Evolutionary conservation across 2,888 invertebrate species (phyloP), one percentile per base, ranked within the genome.

Genomic region (Pseudococcus longispinus): DNA sequence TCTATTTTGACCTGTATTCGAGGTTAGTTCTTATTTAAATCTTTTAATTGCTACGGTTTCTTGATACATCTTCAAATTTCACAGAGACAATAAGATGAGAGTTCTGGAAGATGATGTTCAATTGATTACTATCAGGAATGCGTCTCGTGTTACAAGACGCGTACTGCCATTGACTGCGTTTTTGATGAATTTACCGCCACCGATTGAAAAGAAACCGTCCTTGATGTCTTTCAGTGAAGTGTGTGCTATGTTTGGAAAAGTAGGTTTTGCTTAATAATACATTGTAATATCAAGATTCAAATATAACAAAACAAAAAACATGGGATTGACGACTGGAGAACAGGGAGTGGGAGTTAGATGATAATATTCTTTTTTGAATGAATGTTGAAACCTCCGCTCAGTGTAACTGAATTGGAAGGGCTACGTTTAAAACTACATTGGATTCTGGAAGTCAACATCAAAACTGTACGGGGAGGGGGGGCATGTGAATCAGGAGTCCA

Each of bases 1-100:
- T 97, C 90, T 97, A 96, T 90, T 91, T 97, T 0, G 97, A 98
- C 91, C 95, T 95, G 0, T 97, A 95, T 90, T 93, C 80, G 93
- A 94, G 88, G 88, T 88, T 55, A 29, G 26, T 32, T 85, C 26
- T 42, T 42, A 74, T 74, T 3, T 15, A 46, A 55, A n/a, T n/a
- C 3, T n/a, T n/a, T 20, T n/a, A 37, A 32, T 37, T 18, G n/a
- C 4, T 55, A n/a, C n/a, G n/a, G n/a, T 32, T 32, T 37, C 42
- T 77, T n/a, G 42, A 60, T 8, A 11, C 23, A 8, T 4, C 4
- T 8, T 32, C 4, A 74, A 74, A 32, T 74, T 20, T 42, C 42
- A 8, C 26, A 86, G 86, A 32, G 80, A 86, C 5, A 80, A 37
- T 20, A 86, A 86, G 20, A 20, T 93, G 83, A 91, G 92, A 55